Evolutionary conservation across 2,888 invertebrate genomes (phyloP), one percentile per base, ranked within the genome.

Genomic region (Scaptomyza parva): DNA sequence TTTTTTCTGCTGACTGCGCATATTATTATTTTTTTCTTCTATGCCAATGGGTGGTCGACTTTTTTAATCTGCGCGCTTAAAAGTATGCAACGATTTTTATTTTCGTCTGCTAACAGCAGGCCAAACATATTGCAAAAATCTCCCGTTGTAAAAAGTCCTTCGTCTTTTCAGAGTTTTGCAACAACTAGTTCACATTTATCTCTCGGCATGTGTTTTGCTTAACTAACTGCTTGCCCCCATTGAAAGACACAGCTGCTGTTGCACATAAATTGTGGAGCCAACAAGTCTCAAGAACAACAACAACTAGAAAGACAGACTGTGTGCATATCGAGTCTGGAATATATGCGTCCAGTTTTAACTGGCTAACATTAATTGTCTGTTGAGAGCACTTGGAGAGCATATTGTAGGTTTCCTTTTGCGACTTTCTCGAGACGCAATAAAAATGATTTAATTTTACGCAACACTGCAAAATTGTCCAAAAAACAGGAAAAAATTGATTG

Each of bases 381-480:
- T 55, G 60, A 75, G 75, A 57, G 67, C 64, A 53, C 55, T 55
- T 62, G 75, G 75, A 57, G 67, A 68, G 55, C 55, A 51, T 43
- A 62, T 50, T 35, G 44, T 40, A 33, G 51, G 14, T n/a, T 14
- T 6, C 18, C 7, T 18, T 8, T 40, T 3, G 26, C 43, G 40
- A 26, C 20, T 22, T n/a, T n/a, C 18, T 18, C 11, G 14, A 58
- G 70, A 63, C 68, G 68, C 79, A 57, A 85, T 86, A 85, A 84
- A 84, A 86, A 86, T 85, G 81, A 85, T 85, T 85, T 86, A 83
- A 83, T 81, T 85, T 85, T 71, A 79, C 83, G 75, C 85, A 79
- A 70, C 75, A 76, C 70, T 76, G 79, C 70, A 33, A 59, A 62
- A 51, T 43, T 70, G 47, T 55, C 48, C 54, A 12, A 64, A 35